These are phyloP conservation scores for Ficedula albicollis DNA, from an alignment of 2,797 vertebrate species.

Conservation along the genomic window DNA sequence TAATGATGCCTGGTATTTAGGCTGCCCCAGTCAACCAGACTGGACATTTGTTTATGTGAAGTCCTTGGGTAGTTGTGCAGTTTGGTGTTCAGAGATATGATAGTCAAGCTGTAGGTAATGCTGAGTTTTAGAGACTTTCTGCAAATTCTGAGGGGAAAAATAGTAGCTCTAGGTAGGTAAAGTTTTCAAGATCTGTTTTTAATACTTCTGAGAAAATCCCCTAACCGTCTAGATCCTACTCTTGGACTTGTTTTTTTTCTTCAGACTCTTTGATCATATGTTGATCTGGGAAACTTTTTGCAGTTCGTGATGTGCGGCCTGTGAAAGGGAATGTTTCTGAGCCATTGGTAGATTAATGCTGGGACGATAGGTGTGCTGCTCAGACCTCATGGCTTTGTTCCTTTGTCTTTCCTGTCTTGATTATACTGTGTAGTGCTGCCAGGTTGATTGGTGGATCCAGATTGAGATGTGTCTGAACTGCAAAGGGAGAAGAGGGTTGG, in stretches of 20 bases:
- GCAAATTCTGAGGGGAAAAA: background rate
- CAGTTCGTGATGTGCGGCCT: background rate
- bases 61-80: background rate
- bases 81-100: background rate
- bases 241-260: background rate
- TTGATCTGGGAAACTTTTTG: background rate
- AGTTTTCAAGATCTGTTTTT: background rate
- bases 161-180: background rate
- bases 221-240: background rate
- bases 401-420: background rate
- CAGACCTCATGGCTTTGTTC: fast-evolving
- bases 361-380: background rate
- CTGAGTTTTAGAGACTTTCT: background rate
- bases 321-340: background rate
- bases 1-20: background rate
- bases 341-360: background rate
- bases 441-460: background rate
- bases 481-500: background rate
- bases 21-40: background rate
- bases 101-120: background rate
- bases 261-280: background rate
- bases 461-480: background rate
- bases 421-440: background rate
- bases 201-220: background rate
- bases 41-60: background rate